These are phyloP conservation scores for Vanacampus margaritifer DNA, from an alignment of 2,113 vertebrate genomes.

Conservation along the genomic window DNA sequence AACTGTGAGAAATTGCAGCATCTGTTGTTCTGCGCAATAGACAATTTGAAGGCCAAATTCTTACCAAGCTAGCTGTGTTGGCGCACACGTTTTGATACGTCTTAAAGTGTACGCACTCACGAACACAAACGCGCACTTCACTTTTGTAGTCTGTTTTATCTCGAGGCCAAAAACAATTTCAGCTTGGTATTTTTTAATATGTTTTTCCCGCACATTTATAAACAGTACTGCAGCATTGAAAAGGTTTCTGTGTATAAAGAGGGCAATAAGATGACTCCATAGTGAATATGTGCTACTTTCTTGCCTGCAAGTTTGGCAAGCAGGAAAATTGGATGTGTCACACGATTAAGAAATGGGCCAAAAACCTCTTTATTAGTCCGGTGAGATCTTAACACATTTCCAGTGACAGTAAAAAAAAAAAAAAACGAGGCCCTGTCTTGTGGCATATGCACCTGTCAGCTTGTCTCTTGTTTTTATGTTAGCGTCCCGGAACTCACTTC, in stretches of 20 bases:
- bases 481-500: not conserved
- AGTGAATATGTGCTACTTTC: slow-evolving; percentile 32
- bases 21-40: slow-evolving; percentile 55
- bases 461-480: slow-evolving; percentile 8
- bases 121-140: slow-evolving; percentile 2
- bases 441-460: slow-evolving; percentile 14
- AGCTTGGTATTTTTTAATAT: not conserved
- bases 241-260: slow-evolving; percentile 18
- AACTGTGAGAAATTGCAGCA: slow-evolving; percentile 56
- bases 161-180: slow-evolving; percentile 6
- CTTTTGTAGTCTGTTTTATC: slow-evolving; percentile 11
- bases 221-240: slow-evolving; percentile 14
- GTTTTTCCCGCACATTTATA: slow-evolving; percentile 10
- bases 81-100: slow-evolving; percentile 9
- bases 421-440: slow-evolving; percentile 27
- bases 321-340: slow-evolving; percentile 35
- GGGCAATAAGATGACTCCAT: slow-evolving; percentile 11
- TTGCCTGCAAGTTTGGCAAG: slow-evolving; percentile 33
- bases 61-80: not conserved
- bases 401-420: slow-evolving; percentile 28
- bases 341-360: slow-evolving; percentile 28
- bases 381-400: slow-evolving; percentile 53
- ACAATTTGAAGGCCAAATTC: slow-evolving; percentile 44
- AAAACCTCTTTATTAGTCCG: slow-evolving; percentile 45
- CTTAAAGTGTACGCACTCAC: slow-evolving; percentile 1